Base-by-base conservation (phyloP, 37 sponge, comb jelly and placozoan species). In the Agelas oroides region DNA sequence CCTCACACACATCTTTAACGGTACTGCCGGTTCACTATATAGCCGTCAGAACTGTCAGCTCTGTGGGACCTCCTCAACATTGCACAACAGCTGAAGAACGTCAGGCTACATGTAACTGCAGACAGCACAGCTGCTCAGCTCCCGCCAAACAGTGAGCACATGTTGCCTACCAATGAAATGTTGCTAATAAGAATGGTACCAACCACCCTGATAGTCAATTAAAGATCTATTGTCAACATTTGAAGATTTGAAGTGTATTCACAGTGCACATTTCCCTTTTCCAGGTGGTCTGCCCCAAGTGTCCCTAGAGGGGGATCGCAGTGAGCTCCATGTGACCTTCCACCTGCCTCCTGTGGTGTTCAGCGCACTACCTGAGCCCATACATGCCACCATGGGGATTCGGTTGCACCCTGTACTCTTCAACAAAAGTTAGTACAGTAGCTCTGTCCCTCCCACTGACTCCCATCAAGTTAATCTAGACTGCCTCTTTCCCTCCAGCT, bases 401-500 rank as follows among this genome's bases (percentile, higher is more conserved):
- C 38, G 64, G 40, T 53, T 90, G 13, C 65, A 60, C 59, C 86
- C 91, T 32, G 81, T 90, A 5, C 86, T 90, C 79, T 85, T 90
- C 70, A 89, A 84, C 65, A 84, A 73, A 80, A 75, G 88, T 87
- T 53, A 5, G 65, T 46, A 46, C 8, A 46, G 46, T 8, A 25
- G 11, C 34, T 36, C 23, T n/a, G 13, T 13, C 27, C 46, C 46
- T 46, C 46, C 8, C 46, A 12, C 46, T 8, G 6, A 46, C n/a
- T n/a, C n/a, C n/a, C n/a, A n/a, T n/a, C n/a, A n/a, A n/a, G n/a
- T n/a, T n/a, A n/a, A n/a, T n/a, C n/a, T n/a, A n/a, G n/a, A n/a
- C n/a, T n/a, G n/a, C n/a, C n/a, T n/a, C n/a, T n/a, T n/a, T n/a
- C n/a, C n/a, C n/a, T n/a, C n/a, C n/a, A n/a, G n/a, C n/a, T n/a